phyloP scores from a whole-genome alignment of 2,113 vertebrate species.

The Paradisaea rubra region DNA sequence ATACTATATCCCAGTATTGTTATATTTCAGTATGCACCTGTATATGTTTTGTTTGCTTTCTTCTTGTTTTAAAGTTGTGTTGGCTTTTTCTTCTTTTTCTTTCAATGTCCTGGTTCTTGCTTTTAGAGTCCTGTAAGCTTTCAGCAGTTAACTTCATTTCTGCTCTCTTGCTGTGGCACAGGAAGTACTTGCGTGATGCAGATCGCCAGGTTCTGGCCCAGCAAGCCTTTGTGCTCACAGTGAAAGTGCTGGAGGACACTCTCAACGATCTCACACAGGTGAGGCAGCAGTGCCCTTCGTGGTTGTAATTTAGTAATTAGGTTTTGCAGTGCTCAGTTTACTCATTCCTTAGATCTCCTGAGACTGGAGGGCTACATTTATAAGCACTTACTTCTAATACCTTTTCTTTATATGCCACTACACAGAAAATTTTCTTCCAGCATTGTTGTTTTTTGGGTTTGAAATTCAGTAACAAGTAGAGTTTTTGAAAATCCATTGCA shows the following conservation, averaged over 20 bases:
- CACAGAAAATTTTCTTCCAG: background rate
- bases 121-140: background rate
- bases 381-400: background rate
- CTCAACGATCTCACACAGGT: conserved; percentile 90
- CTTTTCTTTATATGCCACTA: background rate
- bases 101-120: background rate
- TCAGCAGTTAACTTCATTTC: background rate
- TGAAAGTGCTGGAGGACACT: conserved; percentile 95
- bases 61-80: background rate
- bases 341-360: background rate
- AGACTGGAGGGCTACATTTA: background rate
- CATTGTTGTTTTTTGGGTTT: background rate
- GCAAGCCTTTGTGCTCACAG: conserved; percentile 91
- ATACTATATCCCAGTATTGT: background rate
- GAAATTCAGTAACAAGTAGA: background rate
- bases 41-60: background rate
- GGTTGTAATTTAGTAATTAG: fast-evolving
- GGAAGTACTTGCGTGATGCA: conserved; percentile 97
- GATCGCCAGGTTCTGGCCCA: conserved; percentile 96
- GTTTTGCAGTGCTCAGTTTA: background rate
- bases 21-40: background rate
- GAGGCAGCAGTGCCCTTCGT: background rate
- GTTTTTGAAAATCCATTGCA: background rate
- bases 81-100: background rate
- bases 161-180: conserved; percentile 36